A percentile compares a stretch with the other conserved stretches of the same genome.
These are phyloP conservation scores for Acropternis orthonyx DNA, from an alignment of 2,797 vertebrate genomes.

Conservation along the genomic window DNA sequence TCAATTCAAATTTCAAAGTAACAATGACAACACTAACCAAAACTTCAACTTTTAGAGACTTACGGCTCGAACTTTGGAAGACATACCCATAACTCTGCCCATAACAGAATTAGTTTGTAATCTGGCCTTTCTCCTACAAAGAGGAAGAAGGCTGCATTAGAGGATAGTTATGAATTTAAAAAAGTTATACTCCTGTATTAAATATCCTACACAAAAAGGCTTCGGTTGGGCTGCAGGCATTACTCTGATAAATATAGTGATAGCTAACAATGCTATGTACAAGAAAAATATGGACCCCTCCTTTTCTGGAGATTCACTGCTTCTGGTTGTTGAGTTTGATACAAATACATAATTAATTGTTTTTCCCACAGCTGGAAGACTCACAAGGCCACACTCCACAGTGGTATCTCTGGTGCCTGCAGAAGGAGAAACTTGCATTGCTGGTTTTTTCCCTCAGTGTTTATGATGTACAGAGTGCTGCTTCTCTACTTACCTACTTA, in stretches of 20 bases:
- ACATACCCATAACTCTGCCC: background rate
- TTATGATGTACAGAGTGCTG: background rate
- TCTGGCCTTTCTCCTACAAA: background rate
- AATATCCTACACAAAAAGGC: background rate
- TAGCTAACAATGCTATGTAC: background rate
- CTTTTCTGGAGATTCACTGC: background rate
- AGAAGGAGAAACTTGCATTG: background rate
- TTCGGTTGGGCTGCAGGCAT: background rate
- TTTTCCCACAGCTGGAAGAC: background rate
- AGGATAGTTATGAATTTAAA: background rate
- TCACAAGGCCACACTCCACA: background rate
- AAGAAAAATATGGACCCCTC: background rate
- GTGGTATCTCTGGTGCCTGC: background rate
- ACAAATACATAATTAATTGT: background rate
- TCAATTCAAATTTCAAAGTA: background rate
- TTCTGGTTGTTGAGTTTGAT: background rate
- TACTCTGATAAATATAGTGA: background rate
- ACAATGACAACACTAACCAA: background rate
- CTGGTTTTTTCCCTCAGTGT: background rate
- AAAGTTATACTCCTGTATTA: background rate
- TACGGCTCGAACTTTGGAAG: background rate
- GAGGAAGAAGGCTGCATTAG: background rate
- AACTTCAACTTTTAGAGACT: background rate
- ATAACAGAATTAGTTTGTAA: background rate
- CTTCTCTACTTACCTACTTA: background rate